A percentile compares a stretch with the other conserved stretches of the same genome.
phyloP scores from a whole-genome alignment of 2,797 vertebrate genomes.

The Sandelia bainsii region DNA sequence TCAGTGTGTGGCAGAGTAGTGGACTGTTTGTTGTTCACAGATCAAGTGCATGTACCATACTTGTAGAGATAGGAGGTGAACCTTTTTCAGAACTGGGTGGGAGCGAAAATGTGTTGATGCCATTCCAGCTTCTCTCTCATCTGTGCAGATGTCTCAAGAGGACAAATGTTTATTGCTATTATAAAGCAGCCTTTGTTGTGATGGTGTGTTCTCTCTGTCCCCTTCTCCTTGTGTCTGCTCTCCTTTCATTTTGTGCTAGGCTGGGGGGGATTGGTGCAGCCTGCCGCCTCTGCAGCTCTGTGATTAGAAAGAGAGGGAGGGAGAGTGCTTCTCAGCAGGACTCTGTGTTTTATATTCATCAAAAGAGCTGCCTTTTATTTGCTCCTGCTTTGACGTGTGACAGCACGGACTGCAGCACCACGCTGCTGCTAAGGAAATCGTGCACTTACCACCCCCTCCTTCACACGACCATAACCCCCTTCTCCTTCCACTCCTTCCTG shows the following conservation, averaged over 20 bases:
- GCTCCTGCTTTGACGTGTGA: constrained; percentile 88
- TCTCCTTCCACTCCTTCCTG: constrained; percentile 52
- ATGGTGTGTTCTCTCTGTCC: constrained; percentile 77
- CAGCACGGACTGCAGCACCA: constrained; percentile 82
- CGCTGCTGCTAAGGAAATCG: constrained; percentile 83
- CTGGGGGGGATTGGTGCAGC: constrained; percentile 75
- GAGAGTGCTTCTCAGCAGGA: constrained; percentile 87
- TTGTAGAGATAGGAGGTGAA: constrained; percentile 53
- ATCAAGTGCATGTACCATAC: constrained; percentile 45
- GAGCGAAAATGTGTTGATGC: constrained; percentile 72
- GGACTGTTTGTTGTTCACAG: constrained; percentile 50
- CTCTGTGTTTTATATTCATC: constrained; percentile 91
- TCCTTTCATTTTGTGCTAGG: constrained; percentile 83
- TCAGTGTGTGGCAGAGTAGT: constrained; percentile 18
- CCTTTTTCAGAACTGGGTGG: constrained; percentile 51
- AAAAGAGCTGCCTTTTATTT: constrained; percentile 90
- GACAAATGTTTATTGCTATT: constrained; percentile 87
- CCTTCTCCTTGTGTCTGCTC: constrained; percentile 79
- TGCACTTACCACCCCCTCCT: constrained; percentile 75
- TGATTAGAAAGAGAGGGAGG: constrained; percentile 86
- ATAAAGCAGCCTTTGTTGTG: constrained; percentile 87
- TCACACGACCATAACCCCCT: constrained; percentile 42
- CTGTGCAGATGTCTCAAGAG: constrained; percentile 79
- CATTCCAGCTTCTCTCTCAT: constrained; percentile 56
- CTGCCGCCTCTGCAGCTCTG: constrained; percentile 80